Base-by-base conservation (phyloP, 2,888 invertebrate genomes). In the Desoria tigrina region DNA sequence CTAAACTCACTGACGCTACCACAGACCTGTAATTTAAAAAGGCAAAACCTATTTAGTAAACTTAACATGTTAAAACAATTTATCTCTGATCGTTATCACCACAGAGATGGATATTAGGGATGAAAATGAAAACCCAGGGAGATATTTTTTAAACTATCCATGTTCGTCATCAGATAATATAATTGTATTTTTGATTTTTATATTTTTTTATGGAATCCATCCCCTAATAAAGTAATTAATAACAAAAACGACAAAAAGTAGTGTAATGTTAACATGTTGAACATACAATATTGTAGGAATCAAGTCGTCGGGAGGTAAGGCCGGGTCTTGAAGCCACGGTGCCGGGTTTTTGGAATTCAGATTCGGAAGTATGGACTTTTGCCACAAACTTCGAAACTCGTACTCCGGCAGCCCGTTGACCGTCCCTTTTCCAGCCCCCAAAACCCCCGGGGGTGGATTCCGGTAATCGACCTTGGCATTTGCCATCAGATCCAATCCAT, bases 1-100 rank as follows among this genome's bases (percentile, higher is more conserved):
- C 80, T 2, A 85, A 77, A 76, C 83, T 83, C 2, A 85, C 84
- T 27, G 84, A 84, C 54, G 84, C 84, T 1, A 85, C 85, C 69
- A 85, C 62, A 1, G 69, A 61, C 51, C 69, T 69, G 27, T 26
- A 59, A 39, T 39, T 39, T 11, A 16, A 39, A 9, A 24, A 51
- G 24, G 26, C 9, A 45, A 18, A n/a, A 57, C 3, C 24, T 14
- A 26, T 24, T 23, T 54, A 18, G n/a, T 11, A 21, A 54, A 54
- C 11, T 9, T 6, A 18, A 11, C 24, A n/a, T 54, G 18, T 54
- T 11, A 21, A 54, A 11, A 23, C 54, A 11, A 18, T 14, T 9
- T 18, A 9, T 50, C 11, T 18, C 7, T 18, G 23, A 7, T 50
- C 7, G 11, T 14, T 39, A 39, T 14, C 16, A 39, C 42, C 42